phyloP scores from a whole-genome alignment of 2,888 invertebrate species.

The Agonopterix alstromeriana region DNA sequence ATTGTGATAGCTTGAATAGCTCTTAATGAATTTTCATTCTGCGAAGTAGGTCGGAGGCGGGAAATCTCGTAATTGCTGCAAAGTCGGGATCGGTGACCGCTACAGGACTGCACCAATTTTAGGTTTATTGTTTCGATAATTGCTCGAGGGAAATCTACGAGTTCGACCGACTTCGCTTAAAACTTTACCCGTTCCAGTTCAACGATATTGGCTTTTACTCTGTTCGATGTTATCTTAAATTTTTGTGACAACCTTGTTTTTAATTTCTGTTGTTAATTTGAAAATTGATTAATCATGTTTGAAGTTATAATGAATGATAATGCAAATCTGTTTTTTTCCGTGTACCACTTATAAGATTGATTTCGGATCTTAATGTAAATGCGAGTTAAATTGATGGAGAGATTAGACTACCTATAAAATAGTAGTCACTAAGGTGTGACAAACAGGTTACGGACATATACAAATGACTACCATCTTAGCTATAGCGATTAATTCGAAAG shows the following conservation, averaged over 20 bases:
- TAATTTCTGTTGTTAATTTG: not conserved
- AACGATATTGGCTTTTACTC: slow-evolving; percentile 27
- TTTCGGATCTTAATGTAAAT: not conserved
- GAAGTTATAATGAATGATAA: not conserved
- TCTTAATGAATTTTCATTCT: slow-evolving; percentile 70
- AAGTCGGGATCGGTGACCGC: slow-evolving; percentile 62
- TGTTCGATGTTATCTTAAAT: slow-evolving; percentile 3
- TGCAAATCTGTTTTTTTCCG: not conserved
- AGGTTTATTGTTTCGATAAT: slow-evolving; percentile 73
- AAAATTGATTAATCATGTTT: slow-evolving; percentile 6
- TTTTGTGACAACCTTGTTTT: slow-evolving; percentile 6
- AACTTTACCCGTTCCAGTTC: slow-evolving; percentile 34
- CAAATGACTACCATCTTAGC: slow-evolving; percentile 3
- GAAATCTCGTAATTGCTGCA: slow-evolving; percentile 59
- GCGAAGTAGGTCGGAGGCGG: slow-evolving; percentile 55
- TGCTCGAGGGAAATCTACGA: slow-evolving; percentile 55
- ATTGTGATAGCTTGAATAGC: slow-evolving; percentile 69
- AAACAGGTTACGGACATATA: slow-evolving; percentile 12
- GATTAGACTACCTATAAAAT: slow-evolving; percentile 6
- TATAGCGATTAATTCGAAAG: slow-evolving; percentile 7
- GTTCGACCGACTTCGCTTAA: slow-evolving; percentile 36
- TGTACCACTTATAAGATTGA: not conserved
- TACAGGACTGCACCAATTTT: slow-evolving; percentile 62
- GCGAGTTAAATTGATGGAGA: slow-evolving; percentile 2
- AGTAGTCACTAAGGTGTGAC: slow-evolving; percentile 5